Evolutionary conservation across 2,113 vertebrate species (phyloP).

Genomic region (Megaleporinus macrocephalus): DNA sequence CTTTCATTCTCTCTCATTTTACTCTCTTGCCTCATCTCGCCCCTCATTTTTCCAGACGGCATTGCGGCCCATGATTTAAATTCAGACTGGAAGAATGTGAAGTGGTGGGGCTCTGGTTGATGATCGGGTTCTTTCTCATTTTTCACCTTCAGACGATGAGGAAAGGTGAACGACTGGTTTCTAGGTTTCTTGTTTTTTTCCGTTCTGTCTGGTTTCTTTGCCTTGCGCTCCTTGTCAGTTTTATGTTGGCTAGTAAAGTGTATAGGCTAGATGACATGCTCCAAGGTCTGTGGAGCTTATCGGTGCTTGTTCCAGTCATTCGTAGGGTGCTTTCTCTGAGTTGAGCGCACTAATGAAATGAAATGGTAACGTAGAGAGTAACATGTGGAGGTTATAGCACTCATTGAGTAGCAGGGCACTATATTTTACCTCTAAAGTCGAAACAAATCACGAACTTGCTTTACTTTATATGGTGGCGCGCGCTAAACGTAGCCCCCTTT

Average conservation of each 20-base stretch:
- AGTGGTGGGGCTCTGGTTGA: neutral
- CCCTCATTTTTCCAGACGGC: constrained; percentile 25
- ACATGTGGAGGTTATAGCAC: neutral
- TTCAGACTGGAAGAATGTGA: constrained; percentile 19
- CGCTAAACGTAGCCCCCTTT: neutral
- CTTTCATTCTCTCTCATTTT: constrained; percentile 13
- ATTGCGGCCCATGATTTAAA: constrained; percentile 2
- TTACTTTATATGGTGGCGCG: neutral
- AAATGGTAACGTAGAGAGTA: neutral
- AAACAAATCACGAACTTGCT: neutral
- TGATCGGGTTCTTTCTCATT: neutral
- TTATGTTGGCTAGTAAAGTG: neutral
- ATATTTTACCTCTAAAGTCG: neutral
- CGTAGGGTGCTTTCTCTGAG: neutral
- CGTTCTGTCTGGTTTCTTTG: neutral
- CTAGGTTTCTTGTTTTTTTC: neutral
- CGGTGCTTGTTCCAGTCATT: neutral
- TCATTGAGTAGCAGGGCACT: neutral
- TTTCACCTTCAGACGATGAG: neutral
- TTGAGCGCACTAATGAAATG: neutral
- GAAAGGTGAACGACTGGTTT: neutral
- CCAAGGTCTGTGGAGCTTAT: neutral
- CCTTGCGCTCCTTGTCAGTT: neutral
- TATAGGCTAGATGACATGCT: neutral
- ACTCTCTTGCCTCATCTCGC: neutral